Evolutionary conservation across 1,140 invertebrate species (phyloP), one percentile per base, ranked within the genome.

Genomic region (Plutomurus gul): DNA sequence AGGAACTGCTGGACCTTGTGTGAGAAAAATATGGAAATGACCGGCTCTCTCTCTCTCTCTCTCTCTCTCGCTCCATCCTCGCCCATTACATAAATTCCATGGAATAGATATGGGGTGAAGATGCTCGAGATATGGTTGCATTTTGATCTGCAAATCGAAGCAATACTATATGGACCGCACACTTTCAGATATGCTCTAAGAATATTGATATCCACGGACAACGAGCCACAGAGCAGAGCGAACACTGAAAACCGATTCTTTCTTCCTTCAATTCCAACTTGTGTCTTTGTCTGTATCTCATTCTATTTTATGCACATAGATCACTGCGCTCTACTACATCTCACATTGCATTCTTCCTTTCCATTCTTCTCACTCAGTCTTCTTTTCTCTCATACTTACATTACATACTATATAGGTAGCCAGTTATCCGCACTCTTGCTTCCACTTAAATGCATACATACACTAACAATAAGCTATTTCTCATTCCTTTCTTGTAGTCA

Each of bases 21-120:
- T 72, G 81, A 82, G 81, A 77, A 82, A 80, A 82, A 82, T 82
- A 82, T 82, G 80, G 80, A 82, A 82, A 82, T 82, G 72, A 71
- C 36, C 46, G 60, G 71, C 56, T 80, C 51, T 73, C 36, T 39
- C 56, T 56, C 51, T 56, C 51, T 56, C 51, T 60, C 27, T 43
- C n/a, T 43, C 39, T 43, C 39, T 43, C 10, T 43, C 39, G 39
- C 39, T 76, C 71, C 71, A 30, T 30, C 51, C 65, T 40, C 46
- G 33, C 33, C 80, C 43, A 77, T 82, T 75, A 43, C 77, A 82
- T 82, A 82, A 82, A 82, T 82, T 79, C 43, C 70, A 82, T 22
- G 56, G 75, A 79, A 82, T 79, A 74, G 81, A 82, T 82, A 82
- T 82, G 78, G 81, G 81, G 81, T 82, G 81, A 79, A 79, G 81